Conservation (phyloP, 2,797 vertebrate genomes). For the Neosilurus mollespiculum region DNA sequence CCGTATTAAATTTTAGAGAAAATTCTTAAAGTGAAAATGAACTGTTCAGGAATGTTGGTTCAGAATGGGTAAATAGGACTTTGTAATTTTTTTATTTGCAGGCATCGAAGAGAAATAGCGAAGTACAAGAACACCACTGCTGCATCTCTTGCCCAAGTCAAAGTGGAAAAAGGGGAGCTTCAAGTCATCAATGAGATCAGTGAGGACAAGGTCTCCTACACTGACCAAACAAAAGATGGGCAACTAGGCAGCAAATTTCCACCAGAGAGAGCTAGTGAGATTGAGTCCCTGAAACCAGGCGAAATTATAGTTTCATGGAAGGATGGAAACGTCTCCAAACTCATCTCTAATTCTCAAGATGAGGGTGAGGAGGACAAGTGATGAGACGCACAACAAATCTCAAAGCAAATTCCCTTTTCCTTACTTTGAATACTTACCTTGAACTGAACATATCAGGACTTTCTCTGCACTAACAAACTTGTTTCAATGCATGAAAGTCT, state of each 20-base stretch:
- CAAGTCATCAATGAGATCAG: conserved; percentile 42
- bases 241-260: conserved; percentile 19
- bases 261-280: background rate
- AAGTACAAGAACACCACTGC: conserved; percentile 58
- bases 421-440: background rate
- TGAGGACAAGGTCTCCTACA: conserved; percentile 17
- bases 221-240: background rate
- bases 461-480: background rate
- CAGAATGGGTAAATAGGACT: background rate
- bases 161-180: conserved; percentile 59
- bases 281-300: conserved; percentile 56
- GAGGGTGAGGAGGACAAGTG: conserved; percentile 43
- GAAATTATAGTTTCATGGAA: conserved; percentile 76
- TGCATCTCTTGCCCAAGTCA: conserved; percentile 28
- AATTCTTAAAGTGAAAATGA: background rate
- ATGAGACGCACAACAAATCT: background rate
- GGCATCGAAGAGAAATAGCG: conserved; percentile 77
- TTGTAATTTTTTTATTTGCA: conserved; percentile 53
- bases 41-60: too few species aligned
- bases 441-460: background rate
- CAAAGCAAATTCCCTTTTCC: background rate
- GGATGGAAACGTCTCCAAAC: conserved; percentile 70
- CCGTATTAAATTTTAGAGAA: background rate
- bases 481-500: background rate
- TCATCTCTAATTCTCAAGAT: conserved; percentile 63